These are phyloP conservation scores for Anguilla megastoma DNA, from an alignment of 2,797 vertebrate genomes.

Conservation along the genomic window DNA sequence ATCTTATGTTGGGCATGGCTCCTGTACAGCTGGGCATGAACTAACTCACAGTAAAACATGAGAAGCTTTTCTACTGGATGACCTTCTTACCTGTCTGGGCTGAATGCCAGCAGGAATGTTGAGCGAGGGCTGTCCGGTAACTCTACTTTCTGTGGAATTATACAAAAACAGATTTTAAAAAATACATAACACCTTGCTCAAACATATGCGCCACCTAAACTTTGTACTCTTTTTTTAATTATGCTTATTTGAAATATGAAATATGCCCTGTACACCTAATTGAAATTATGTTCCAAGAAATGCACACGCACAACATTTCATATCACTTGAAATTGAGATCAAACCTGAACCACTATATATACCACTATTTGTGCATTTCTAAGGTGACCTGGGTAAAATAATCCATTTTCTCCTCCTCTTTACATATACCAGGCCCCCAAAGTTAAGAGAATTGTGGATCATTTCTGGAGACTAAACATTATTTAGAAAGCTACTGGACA, in stretches of 20 bases:
- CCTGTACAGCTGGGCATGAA: not conserved
- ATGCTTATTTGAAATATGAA: not conserved
- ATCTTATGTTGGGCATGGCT: not conserved
- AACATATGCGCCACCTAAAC: not conserved
- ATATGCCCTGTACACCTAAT: not conserved
- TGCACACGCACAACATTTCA: not conserved
- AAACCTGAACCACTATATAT: not conserved
- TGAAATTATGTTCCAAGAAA: not conserved
- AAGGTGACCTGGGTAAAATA: not conserved
- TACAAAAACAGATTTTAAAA: constrained; percentile 55
- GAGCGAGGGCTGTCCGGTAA: constrained; percentile 98
- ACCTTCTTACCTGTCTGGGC: constrained; percentile 89
- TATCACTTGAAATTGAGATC: not conserved
- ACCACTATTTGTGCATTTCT: too few species aligned
- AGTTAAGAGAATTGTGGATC: not conserved
- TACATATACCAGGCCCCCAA: not conserved
- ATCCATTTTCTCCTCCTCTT: not conserved
- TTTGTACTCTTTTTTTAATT: not conserved
- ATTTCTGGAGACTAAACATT: not conserved
- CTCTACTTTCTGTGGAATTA: constrained; percentile 90
- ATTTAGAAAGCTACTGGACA: not conserved
- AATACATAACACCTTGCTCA: constrained; percentile 22
- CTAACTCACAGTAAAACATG: not conserved
- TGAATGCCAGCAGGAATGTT: constrained; percentile 98
- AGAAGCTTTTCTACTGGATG: not conserved